Conservation (phyloP, 2,888 invertebrate species). For the Luffia ferchaultella region DNA sequence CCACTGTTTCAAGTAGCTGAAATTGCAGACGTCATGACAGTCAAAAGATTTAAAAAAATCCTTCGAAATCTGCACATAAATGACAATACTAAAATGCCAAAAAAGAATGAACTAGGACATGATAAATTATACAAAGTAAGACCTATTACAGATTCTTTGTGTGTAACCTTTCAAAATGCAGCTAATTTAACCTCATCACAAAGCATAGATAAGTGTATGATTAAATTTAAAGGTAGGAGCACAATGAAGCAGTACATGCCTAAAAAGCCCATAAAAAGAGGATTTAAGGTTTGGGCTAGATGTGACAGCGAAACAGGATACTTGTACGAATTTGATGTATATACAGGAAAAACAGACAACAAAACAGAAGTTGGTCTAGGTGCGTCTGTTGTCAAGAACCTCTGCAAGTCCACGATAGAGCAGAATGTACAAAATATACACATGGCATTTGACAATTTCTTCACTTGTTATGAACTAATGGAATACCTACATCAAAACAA, state of each 20-base stretch:
- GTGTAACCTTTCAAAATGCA: constrained; percentile 12
- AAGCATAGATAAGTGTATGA: constrained; percentile 13
- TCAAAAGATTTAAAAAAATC: constrained; percentile 7
- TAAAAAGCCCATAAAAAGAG: constrained; percentile 7
- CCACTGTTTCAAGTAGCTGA: constrained; percentile 1
- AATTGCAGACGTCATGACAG: constrained; percentile 3
- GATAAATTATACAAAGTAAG: constrained; percentile 12
- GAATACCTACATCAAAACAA: constrained; percentile 1
- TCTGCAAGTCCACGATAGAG: neutral
- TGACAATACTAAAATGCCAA: neutral
- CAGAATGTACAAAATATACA: too few species aligned
- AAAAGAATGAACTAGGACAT: constrained; percentile 1
- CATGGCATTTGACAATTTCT: constrained; percentile 5
- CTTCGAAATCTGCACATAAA: constrained; percentile 2
- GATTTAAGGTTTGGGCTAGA: too few species aligned
- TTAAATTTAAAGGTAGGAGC: constrained; percentile 13
- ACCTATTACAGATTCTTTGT: constrained; percentile 1
- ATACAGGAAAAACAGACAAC: neutral
- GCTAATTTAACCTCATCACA: constrained; percentile 13
- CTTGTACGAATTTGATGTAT: constrained; percentile 1
- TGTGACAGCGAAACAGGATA: neutral
- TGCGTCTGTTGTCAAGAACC: neutral
- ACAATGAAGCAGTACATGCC: constrained; percentile 15
- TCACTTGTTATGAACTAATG: constrained; percentile 3
- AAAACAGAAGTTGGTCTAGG: constrained; percentile 2